Percentiles rank a stretch among this genome's conserved stretches.
phyloP scores from a whole-genome alignment of 2,888 invertebrate species.

The Neuroscelio doddi region DNA sequence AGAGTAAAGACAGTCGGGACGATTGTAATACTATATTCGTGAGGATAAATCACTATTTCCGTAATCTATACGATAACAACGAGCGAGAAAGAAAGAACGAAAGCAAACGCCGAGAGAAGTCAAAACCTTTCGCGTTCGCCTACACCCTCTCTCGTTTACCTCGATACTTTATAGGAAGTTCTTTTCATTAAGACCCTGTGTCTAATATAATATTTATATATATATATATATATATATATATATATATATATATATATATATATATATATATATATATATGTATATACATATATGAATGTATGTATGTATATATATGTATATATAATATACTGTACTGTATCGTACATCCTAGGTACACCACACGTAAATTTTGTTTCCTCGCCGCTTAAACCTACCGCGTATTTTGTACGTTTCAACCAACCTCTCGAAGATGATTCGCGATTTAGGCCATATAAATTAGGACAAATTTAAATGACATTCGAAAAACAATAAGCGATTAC shows the following conservation, averaged over 20 bases:
- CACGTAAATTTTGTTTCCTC: conserved; percentile 29
- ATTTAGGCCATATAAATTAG: conserved; percentile 24
- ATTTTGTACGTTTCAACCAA: conserved; percentile 43
- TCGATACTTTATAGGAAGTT: conserved; percentile 9
- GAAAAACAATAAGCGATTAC: no score
- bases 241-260: no score
- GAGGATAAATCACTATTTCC: conserved; percentile 18
- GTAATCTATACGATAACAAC: conserved; percentile 32
- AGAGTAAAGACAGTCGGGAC: conserved; percentile 39
- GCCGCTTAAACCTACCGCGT: conserved; percentile 36
- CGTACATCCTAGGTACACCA: conserved; percentile 43
- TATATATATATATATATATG: no score
- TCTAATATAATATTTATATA: conserved; percentile 49
- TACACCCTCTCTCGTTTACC: conserved; percentile 18
- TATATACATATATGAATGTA: no score
- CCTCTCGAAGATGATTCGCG: conserved; percentile 28
- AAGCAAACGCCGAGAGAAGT: conserved; percentile 18
- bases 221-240: no score
- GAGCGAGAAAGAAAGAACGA: conserved; percentile 45
- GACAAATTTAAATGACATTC: conserved; percentile 1
- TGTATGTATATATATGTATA: no score
- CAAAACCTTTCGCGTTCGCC: conserved; percentile 9
- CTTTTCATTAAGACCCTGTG: conserved; percentile 46
- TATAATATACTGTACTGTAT: no score
- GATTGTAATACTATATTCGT: conserved; percentile 40